These are phyloP conservation scores for Rotaria socialis DNA, from an alignment of 2,888 invertebrate genomes.

Conservation along the genomic window DNA sequence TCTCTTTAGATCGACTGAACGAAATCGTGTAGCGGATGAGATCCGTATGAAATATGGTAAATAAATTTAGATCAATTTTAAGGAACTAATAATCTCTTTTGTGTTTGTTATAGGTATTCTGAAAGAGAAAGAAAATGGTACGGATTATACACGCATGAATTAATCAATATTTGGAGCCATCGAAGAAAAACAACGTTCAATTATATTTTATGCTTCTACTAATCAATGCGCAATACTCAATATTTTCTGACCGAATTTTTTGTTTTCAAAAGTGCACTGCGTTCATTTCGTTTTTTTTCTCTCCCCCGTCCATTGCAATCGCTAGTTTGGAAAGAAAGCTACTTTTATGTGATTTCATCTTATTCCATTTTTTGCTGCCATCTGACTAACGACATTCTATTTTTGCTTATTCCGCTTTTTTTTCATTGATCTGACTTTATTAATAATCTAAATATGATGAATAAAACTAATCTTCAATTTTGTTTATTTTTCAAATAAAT, in stretches of 20 bases:
- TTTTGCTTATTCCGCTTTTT: not conserved
- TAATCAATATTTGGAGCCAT: not conserved
- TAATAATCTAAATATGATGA: not conserved
- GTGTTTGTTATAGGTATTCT: not conserved
- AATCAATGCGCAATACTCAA: too few relatives aligned
- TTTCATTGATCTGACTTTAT: not conserved
- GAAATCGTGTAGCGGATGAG: not conserved
- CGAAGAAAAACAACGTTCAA: too few relatives aligned
- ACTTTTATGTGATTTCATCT: too few relatives aligned
- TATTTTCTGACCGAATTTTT: too few relatives aligned
- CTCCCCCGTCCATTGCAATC: too few relatives aligned
- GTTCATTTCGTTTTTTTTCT: too few relatives aligned
- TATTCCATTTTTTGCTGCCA: too few relatives aligned
- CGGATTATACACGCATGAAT: not conserved
- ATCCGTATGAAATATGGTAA: slow-evolving; percentile 19
- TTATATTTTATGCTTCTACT: too few relatives aligned
- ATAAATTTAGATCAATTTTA: not conserved
- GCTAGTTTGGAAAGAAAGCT: too few relatives aligned
- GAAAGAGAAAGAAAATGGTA: not conserved
- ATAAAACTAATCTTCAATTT: slow-evolving; percentile 13
- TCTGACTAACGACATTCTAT: too few relatives aligned
- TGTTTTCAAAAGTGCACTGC: too few relatives aligned
- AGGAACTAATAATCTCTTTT: not conserved
- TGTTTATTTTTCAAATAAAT: too few relatives aligned
- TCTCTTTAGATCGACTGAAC: not conserved